Base-by-base conservation (phyloP, 2,888 invertebrate species). In the Hydrotaea diabolus region DNA sequence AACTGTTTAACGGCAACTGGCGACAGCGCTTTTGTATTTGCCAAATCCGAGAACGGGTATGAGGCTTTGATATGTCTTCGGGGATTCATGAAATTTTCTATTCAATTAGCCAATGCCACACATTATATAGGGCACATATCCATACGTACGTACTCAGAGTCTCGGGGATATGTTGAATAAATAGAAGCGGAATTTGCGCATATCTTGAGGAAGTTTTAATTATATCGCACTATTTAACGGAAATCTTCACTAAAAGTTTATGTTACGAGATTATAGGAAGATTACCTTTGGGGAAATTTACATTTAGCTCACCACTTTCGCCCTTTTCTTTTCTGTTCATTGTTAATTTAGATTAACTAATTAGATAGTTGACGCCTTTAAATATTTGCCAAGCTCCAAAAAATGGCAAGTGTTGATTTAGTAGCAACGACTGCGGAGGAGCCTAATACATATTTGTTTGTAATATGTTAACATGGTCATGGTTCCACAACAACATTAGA, bases 61-160 rank as follows among this genome's bases (percentile, higher is more conserved):
- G 49, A 49, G 23, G 3, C 69, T 57, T 5, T 26, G 11, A 55
- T 64, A 55, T 73, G 36, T 53, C 78, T 36, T 23, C 4, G 21
- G 69, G 46, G 46, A 66, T 66, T 39, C 55, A 39, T 39, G 15
- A 64, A 43, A 72, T 55, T 64, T 76, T 73, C 55, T 81, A 72
- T 73, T 64, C 72, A 81, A 66, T 81, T 81, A 73, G 43, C 53
- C 75, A 59, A 71, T 49, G 49, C n/a, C 31, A 31, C 31, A 4
- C 31, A 31, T 31, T 49, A n/a, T 49, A n/a, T n/a, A 49, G 2
- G 31, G n/a, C 4, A 43, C 7, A 49, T 13, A 49, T 49, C 3
- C 49, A n/a, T 49, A 49, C 39, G 9, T 39, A 39, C 9, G 39
- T 39, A 13, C 9, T 4, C 13, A 39, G 39, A 11, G 39, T 39